These are phyloP conservation scores for Drosophila mulleri DNA, from an alignment of 2,888 invertebrate species.

Conservation along the genomic window DNA sequence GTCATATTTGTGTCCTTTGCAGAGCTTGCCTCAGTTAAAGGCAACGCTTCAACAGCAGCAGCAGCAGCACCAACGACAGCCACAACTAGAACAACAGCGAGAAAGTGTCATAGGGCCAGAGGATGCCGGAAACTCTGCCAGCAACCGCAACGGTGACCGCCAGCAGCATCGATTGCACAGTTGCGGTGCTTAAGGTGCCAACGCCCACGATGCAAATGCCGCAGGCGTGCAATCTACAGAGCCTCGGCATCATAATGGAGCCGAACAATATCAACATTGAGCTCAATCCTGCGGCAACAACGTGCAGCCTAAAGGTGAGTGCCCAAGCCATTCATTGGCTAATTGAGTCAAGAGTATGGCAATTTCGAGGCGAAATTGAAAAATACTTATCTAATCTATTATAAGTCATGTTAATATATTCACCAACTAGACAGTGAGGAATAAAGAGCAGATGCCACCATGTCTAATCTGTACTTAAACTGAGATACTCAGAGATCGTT, in stretches of 20 bases:
- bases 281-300: constrained; percentile 66
- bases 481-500: no score
- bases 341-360: neutral
- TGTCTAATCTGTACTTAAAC: no score
- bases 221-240: constrained; percentile 69
- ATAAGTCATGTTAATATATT: no score
- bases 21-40: constrained; percentile 26
- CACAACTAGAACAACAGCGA: neutral
- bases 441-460: no score
- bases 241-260: constrained; percentile 74
- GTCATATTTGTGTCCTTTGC: constrained; percentile 5
- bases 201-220: constrained; percentile 71
- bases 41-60: neutral
- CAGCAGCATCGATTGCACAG: constrained; percentile 76
- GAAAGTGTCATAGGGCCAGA: constrained; percentile 14
- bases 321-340: neutral
- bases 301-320: constrained; percentile 66
- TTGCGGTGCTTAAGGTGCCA: constrained; percentile 74
- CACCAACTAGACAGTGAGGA: no score
- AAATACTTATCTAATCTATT: no score
- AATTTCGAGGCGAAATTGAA: neutral
- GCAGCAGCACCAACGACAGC: constrained; percentile 1
- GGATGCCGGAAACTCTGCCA: constrained; percentile 76
- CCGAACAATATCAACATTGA: constrained; percentile 72
- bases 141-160: constrained; percentile 73